phyloP scores from a whole-genome alignment of 2,797 vertebrate genomes.

The Mallotus villosus region DNA sequence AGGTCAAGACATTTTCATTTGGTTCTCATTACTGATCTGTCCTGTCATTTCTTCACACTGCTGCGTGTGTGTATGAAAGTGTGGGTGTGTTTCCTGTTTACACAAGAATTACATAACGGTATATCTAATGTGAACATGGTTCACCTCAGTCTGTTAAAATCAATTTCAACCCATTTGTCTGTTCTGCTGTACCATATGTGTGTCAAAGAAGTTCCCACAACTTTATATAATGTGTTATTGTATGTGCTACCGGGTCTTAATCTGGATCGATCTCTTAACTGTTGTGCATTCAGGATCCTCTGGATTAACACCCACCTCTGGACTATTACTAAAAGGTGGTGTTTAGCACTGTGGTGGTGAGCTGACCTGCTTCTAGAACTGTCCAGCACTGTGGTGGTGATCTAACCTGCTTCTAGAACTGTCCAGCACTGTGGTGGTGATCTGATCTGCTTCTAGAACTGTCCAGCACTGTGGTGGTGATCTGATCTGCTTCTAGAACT shows the following conservation, averaged over 20 bases:
- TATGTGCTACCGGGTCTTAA: neutral
- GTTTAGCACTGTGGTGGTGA: too few species aligned
- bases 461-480: neutral
- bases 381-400: too few species aligned
- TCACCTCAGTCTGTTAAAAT: neutral
- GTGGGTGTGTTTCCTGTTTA: conserved; percentile 3
- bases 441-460: neutral
- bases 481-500: too few species aligned
- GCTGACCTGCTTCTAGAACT: too few species aligned
- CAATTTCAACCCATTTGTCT: too few species aligned
- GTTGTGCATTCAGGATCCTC: neutral
- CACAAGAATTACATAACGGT: neutral
- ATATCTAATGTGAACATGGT: neutral
- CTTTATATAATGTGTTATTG: too few species aligned
- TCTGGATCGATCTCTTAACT: neutral
- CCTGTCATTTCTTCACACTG: neutral
- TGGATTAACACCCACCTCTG: neutral
- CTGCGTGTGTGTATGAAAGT: neutral
- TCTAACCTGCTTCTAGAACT: too few species aligned
- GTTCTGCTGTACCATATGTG: too few species aligned
- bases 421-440: neutral
- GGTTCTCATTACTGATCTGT: neutral
- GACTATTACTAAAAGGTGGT: neutral
- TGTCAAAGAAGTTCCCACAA: too few species aligned
- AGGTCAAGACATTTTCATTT: neutral